phyloP scores from a whole-genome alignment of 2,797 vertebrate genomes.

The Hylomyscus alleni region DNA sequence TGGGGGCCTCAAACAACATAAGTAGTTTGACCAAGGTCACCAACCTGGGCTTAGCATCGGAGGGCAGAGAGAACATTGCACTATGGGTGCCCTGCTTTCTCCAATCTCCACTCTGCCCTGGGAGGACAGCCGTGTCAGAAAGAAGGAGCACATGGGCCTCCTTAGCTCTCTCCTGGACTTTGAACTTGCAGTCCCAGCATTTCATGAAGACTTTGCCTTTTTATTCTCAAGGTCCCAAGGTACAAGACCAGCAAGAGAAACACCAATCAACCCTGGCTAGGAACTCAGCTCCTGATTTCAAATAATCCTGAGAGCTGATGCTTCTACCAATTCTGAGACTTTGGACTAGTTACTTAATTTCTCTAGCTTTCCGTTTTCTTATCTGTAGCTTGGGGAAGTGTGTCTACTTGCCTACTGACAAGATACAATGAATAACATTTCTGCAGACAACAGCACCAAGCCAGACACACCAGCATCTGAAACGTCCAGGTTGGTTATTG shows the following conservation, averaged over 20 bases:
- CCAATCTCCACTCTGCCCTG: background rate
- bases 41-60: background rate
- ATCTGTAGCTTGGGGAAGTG: background rate
- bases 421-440: background rate
- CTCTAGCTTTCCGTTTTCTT: background rate
- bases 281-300: background rate
- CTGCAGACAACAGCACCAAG: background rate
- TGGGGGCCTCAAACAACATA: background rate
- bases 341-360: slow-evolving; percentile 5
- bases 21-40: background rate
- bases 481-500: background rate
- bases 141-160: background rate
- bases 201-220: background rate
- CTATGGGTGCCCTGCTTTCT: background rate
- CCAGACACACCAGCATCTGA: background rate
- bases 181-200: background rate
- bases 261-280: background rate
- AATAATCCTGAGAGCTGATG: background rate
- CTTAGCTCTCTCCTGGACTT: background rate
- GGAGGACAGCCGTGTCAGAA: background rate
- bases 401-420: background rate
- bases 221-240: background rate
- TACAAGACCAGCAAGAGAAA: background rate
- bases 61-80: background rate
- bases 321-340: background rate